phyloP scores from a whole-genome alignment of 1,140 invertebrate species.

The Drosophila sp. region DNA sequence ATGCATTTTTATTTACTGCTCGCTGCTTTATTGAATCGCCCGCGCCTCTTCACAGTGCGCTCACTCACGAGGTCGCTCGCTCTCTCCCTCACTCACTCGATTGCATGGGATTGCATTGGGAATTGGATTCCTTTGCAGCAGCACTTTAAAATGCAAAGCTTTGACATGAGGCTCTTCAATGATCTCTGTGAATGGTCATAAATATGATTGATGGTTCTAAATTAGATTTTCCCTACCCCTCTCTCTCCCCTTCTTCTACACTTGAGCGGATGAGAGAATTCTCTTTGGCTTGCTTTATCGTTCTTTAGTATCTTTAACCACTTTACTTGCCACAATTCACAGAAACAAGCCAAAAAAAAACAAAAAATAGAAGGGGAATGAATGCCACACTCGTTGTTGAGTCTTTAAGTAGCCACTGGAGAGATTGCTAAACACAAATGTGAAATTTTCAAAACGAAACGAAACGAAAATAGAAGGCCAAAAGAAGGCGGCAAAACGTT shows the following conservation, averaged over 20 bases:
- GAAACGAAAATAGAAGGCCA: constrained; percentile 24
- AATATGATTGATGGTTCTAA: neutral
- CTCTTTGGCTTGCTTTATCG: neutral
- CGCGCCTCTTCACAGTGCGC: neutral
- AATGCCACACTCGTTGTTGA: constrained; percentile 33
- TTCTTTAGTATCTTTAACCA: constrained; percentile 29
- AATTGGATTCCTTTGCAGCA: neutral
- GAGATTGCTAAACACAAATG: constrained; percentile 45
- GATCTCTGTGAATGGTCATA: neutral
- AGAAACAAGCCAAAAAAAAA: neutral
- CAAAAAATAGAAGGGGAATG: constrained; percentile 17
- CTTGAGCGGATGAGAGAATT: too few relatives aligned
- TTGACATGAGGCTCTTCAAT: neutral
- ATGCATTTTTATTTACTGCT: constrained; percentile 61
- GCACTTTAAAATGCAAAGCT: constrained; percentile 7
- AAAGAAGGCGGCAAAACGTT: constrained; percentile 17
- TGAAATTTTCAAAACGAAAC: constrained; percentile 56
- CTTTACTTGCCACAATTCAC: constrained; percentile 6
- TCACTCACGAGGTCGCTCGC: constrained; percentile 14
- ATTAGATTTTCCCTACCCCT: neutral
- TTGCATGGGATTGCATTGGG: neutral
- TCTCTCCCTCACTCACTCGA: too few relatives aligned
- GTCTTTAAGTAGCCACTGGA: constrained; percentile 52
- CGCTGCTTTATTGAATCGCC: constrained; percentile 40
- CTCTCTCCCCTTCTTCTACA: too few relatives aligned